Base-by-base conservation (phyloP, 2,797 vertebrate species). In the Chloroceryle amazona region DNA sequence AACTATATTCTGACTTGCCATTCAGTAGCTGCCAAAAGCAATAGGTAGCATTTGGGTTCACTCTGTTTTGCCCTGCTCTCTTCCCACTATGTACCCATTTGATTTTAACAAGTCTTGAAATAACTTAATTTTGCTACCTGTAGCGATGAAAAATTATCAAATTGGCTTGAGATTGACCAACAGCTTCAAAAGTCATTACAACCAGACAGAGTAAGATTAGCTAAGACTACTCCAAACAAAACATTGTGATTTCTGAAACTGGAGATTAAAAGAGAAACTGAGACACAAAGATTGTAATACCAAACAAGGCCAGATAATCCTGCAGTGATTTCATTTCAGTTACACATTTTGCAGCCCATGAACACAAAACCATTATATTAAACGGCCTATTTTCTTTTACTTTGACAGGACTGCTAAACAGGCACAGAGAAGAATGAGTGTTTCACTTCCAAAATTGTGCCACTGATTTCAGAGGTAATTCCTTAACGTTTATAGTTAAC, bases 21-120 rank as follows among this genome's bases (percentile, higher is more conserved):
- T 22, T 11, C 65, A 47, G 42, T 17, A 67, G n/a, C 47, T 73
- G 44, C 19, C 18, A 9, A 52, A 86, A 78, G 22, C 62, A 63
- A 33, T 1, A 25, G 21, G 42, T 16, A 74, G 16, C 1, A 0
- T 39, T 65, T 23, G n/a, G 41, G n/a, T 57, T 70, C 17, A 29
- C 31, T 47, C 52, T 42, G 65, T 2, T 63, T 60, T 47, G 44
- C 39, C 20, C 62, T 47, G 26, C 17, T 51, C 14, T 46, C 23
- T 57, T 49, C 47, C 12, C 20, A 13, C 26, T 63, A 16, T 23
- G 29, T 10, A 52, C 5, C 4, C 20, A n/a, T 35, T 35, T 15
- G 15, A 47, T 70, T 80, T 75, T 11, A 80, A 33, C 42, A 65
- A 12, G 54, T 8, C 55, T 73, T 58, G 33, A 80, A 23, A 39